Base-by-base conservation (phyloP, 2,888 invertebrate species). In the Adela reaumurella region DNA sequence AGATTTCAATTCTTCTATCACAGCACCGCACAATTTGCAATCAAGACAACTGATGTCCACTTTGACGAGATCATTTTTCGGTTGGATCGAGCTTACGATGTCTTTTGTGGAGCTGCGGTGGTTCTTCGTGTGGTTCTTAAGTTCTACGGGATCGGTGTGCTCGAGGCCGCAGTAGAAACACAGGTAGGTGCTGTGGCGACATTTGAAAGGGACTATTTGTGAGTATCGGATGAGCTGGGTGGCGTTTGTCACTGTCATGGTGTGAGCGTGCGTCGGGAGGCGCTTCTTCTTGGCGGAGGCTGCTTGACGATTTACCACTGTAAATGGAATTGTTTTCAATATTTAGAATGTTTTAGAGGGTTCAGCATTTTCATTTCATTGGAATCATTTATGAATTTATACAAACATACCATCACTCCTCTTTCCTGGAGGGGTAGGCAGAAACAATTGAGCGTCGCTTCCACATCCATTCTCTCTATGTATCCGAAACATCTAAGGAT, bases 131-230 rank as follows among this genome's bases (percentile, higher is more conserved):
- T 58, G 57, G 18, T 18, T 29, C 14, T 65, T 54, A 0, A 65
- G 19, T 1, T 53, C 48, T 4, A 58, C 51, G 1, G 59, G 56
- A 8, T 57, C 56, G 17, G 54, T 56, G 19, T 56, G 58, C 4
- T 56, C 55, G 24, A 54, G 47, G 11, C 57, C 50, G 42, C 65
- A 65, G 46, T 62, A 64, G 50, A 60, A 63, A 10, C 65, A 65
- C 0, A 62, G 60, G 50, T 57, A 65, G 0, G 63, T 63, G 1
- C 54, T 54, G 1, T 56, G 53, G 44, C 62, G 63, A 17, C 57
- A 57, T 50, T 60, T 62, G 49, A 65, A 64, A 0, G 62, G 61
- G 3, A 59, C 59, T 1, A 62, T 52, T 48, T 61, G 64, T 0
- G 64, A 64, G 46, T 51, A 52, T 28, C 63, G 55, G 5, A 65